Evolutionary conservation across 2,797 vertebrate species (phyloP), one percentile per base, ranked within the genome.

Genomic region (Lutjanus argentimaculatus): DNA sequence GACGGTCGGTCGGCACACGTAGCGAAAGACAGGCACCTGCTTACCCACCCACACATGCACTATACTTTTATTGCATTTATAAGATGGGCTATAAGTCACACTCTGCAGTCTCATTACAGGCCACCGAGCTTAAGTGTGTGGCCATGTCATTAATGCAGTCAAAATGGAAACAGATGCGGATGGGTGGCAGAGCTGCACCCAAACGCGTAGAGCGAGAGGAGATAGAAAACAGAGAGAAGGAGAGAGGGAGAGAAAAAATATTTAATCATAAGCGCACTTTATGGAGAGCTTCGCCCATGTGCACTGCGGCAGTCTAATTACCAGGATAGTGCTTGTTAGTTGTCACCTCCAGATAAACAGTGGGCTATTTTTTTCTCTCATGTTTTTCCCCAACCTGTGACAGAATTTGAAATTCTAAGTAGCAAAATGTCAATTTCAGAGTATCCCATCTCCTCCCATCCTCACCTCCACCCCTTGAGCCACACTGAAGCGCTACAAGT

Each of bases 341-440:
- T 93, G 90, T 94, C 90, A 93, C 91, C 92, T 92, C 85, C 81
- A 93, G 84, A 92, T 92, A 91, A 95, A 94, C 88, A 92, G 80
- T 58, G 21, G 69, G 74, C 40, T 79, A 45, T 78, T 74, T 76
- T 83, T 72, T 76, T 30, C 43, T 69, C 80, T 74, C 56, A 56
- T 83, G 62, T 86, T 83, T 85, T 76, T 66, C 22, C n/a, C 6
- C 56, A 0, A 74, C 71, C 76, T 57, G 57, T 79, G 77, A 74
- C 73, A 67, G 55, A 90, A 92, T 92, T 91, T 90, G 73, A 93
- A 93, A 93, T 90, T 92, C 85, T 85, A 89, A 93, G 76, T 42
- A 87, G 82, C 58, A 62, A 77, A 88, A 85, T 91, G 83, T 88
- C 75, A 88, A 63, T 91, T 85, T 86, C 79, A 77, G 59, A 88